phyloP scores from a whole-genome alignment of 2,888 invertebrate species.

The Dryomyza anilis region DNA sequence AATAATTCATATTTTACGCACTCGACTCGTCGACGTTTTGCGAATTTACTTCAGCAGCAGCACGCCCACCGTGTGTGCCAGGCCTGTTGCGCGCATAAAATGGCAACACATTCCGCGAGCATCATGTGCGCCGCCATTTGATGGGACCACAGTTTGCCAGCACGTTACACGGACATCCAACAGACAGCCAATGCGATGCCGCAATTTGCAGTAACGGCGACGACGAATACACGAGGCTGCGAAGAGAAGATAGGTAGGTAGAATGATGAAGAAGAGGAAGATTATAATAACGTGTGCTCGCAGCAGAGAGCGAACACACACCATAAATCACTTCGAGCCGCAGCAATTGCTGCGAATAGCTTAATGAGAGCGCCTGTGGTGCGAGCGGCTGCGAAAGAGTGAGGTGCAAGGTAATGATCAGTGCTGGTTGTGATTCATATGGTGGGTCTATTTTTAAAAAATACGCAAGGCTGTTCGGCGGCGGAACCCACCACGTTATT shows the following conservation, averaged over 20 bases:
- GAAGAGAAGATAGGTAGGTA: neutral
- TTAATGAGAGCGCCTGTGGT: neutral
- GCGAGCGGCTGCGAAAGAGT: neutral
- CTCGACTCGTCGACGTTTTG: neutral
- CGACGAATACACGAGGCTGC: neutral
- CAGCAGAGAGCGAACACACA: neutral
- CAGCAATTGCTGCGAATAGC: constrained; percentile 3
- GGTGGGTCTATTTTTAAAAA: constrained; percentile 1
- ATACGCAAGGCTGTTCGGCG: neutral
- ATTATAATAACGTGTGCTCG: no score
- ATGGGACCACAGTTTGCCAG: neutral
- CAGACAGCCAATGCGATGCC: constrained; percentile 9
- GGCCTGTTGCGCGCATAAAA: neutral
- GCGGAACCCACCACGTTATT: neutral
- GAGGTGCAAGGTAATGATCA: neutral
- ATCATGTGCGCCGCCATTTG: neutral
- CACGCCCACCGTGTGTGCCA: constrained; percentile 2
- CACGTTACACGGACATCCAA: neutral
- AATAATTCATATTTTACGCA: neutral
- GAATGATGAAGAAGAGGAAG: no score
- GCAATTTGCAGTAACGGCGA: constrained; percentile 1
- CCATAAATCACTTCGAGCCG: neutral
- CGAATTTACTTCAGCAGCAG: no score
- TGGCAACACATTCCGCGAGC: neutral
- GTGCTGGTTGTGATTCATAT: neutral